Percentiles rank a stretch among this genome's conserved stretches.
Conservation (phyloP, 2,797 vertebrate genomes). For the Alosa sapidissima region DNA sequence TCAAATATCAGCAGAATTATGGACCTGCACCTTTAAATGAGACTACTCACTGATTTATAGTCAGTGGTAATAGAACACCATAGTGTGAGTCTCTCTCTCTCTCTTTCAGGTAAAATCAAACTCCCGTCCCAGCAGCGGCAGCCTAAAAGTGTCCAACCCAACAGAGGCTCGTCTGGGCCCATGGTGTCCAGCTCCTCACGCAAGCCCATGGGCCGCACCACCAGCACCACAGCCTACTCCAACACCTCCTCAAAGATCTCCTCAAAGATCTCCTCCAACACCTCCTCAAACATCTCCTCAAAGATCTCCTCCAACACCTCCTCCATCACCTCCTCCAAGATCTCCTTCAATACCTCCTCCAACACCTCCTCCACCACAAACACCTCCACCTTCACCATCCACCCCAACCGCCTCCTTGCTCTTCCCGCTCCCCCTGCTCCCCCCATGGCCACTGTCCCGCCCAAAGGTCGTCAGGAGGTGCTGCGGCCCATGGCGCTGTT, state of each 20-base stretch:
- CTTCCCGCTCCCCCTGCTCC: not conserved
- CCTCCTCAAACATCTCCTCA: no score
- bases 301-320: no score
- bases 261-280: not conserved
- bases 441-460: not conserved
- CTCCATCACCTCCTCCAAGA: not conserved
- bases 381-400: not conserved
- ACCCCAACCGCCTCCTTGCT: not conserved
- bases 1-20: not conserved
- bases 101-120: conserved; percentile 55
- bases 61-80: not conserved
- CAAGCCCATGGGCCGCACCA: not conserved
- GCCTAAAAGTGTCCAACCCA: conserved; percentile 32
- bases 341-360: not conserved
- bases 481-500: conserved; percentile 69
- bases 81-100: conserved; percentile 17
- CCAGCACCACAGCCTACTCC: not conserved
- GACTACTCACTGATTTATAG: not conserved
- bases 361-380: not conserved
- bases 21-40: not conserved
- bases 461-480: conserved; percentile 58
- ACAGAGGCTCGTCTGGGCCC: conserved; percentile 16
- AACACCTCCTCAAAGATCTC: not conserved
- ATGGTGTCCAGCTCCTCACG: not conserved
- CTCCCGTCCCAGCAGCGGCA: conserved; percentile 22